These are phyloP conservation scores for Zapornia atra DNA, from an alignment of 2,113 vertebrate species.

Conservation along the genomic window DNA sequence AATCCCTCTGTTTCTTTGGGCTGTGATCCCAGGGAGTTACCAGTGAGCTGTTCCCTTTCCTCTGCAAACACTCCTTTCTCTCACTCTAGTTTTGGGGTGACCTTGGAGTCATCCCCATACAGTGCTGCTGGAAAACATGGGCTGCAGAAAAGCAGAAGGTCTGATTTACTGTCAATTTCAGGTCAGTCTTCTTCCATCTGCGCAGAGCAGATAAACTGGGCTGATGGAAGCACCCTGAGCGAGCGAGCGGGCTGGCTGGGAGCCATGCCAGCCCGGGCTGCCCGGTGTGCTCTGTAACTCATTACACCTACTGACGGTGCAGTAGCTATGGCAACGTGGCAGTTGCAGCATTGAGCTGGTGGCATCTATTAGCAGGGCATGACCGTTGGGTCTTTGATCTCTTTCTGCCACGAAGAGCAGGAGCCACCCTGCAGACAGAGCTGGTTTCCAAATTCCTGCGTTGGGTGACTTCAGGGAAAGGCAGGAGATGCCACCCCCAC, in stretches of 20 bases:
- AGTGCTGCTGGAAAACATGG: not conserved
- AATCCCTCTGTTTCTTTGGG: not conserved
- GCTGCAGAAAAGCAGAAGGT: no score
- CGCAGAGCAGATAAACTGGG: not conserved
- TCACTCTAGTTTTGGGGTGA: not conserved
- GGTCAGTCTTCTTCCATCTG: accelerated
- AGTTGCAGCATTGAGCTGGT: not conserved
- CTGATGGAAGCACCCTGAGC: accelerated
- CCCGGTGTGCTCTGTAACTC: not conserved
- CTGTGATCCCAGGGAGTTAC: not conserved
- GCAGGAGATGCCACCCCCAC: accelerated
- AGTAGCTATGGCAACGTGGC: not conserved
- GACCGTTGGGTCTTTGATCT: not conserved
- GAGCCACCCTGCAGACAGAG: not conserved
- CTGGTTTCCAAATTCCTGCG: not conserved
- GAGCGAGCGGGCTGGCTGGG: accelerated
- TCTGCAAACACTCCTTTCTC: not conserved
- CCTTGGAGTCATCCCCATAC: not conserved
- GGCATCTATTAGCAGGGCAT: not conserved
- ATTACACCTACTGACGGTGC: accelerated
- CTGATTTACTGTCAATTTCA: not conserved
- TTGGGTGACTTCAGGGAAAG: not conserved
- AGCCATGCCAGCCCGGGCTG: not conserved
- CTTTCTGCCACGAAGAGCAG: not conserved
- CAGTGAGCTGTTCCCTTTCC: not conserved